These are phyloP conservation scores for Erebia aethiops DNA, from an alignment of 2,888 invertebrate species.

Conservation along the genomic window DNA sequence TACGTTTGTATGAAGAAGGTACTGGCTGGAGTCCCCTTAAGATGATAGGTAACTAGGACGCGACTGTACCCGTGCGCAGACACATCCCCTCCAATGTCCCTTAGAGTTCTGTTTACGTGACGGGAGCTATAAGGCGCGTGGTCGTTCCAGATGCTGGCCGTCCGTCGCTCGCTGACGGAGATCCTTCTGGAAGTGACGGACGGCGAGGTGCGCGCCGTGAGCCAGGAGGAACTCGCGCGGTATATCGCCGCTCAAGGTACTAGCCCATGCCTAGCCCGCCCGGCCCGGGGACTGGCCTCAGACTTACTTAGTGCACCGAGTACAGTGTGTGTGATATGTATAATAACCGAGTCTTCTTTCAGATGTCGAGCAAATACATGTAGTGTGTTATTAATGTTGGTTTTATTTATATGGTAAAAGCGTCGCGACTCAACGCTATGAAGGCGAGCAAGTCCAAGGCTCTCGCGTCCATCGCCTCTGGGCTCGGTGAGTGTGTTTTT, in stretches of 20 bases:
- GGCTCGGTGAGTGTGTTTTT: constrained; percentile 91
- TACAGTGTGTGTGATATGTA: constrained; percentile 50
- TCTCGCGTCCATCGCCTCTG: constrained; percentile 94
- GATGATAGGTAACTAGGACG: too few relatives aligned
- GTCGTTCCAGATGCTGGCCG: constrained; percentile 89
- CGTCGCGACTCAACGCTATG: constrained; percentile 87
- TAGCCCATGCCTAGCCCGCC: constrained; percentile 64
- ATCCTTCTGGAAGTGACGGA: constrained; percentile 97
- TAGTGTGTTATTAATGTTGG: constrained; percentile 80
- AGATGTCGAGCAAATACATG: constrained; percentile 75
- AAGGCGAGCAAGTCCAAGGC: constrained; percentile 90
- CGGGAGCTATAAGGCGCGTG: too few relatives aligned
- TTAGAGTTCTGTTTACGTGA: too few relatives aligned
- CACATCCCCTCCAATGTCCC: too few relatives aligned
- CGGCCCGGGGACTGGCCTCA: constrained; percentile 30
- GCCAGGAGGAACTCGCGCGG: constrained; percentile 92
- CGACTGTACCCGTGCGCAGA: too few relatives aligned
- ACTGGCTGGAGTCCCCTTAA: too few relatives aligned
- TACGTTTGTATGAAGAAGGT: too few relatives aligned
- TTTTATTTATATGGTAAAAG: constrained; percentile 86
- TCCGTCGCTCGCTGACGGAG: constrained; percentile 95
- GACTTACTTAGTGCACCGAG: constrained; percentile 50
- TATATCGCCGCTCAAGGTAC: constrained; percentile 93
- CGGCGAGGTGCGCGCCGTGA: constrained; percentile 92
- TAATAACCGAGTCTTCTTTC: constrained; percentile 79